These are phyloP conservation scores for Drosophila falleni DNA, from an alignment of 2,888 invertebrate species.

Conservation along the genomic window DNA sequence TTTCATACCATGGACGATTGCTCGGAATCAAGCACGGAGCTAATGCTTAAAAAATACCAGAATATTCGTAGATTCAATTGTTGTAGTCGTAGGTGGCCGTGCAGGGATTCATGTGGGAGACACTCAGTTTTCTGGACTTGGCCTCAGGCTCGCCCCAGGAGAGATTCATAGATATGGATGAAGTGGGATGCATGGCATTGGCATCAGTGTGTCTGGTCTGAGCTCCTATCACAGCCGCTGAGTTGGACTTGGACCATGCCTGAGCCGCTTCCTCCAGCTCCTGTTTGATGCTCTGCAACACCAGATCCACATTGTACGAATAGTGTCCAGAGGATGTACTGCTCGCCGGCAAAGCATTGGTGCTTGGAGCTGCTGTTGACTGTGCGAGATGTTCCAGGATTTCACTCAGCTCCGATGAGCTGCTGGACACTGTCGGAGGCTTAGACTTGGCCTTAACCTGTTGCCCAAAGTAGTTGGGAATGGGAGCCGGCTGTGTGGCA, in stretches of 20 bases:
- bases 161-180: slow-evolving; percentile 62
- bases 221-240: slow-evolving; percentile 21
- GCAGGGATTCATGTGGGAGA: slow-evolving; percentile 65
- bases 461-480: slow-evolving; percentile 25
- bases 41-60: neutral
- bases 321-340: slow-evolving; percentile 50
- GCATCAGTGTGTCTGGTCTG: slow-evolving; percentile 29
- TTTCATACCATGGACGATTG: slow-evolving; percentile 37
- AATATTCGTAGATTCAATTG: slow-evolving; percentile 30
- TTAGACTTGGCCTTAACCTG: slow-evolving; percentile 40
- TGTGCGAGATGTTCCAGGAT: slow-evolving; percentile 69
- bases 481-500: slow-evolving; percentile 4
- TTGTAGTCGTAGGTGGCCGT: slow-evolving; percentile 51
- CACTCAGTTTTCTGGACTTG: slow-evolving; percentile 61
- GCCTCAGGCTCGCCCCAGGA: slow-evolving; percentile 72
- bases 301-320: slow-evolving; percentile 69
- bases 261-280: slow-evolving; percentile 73
- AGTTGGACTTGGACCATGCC: slow-evolving; percentile 66
- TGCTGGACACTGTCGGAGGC: slow-evolving; percentile 2
- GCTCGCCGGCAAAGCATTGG: slow-evolving; percentile 10
- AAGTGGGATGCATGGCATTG: slow-evolving; percentile 27
- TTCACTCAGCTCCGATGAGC: slow-evolving; percentile 59
- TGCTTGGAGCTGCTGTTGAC: slow-evolving; percentile 36
- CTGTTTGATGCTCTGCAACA: slow-evolving; percentile 70
- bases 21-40: slow-evolving; percentile 14